Percentiles rank a stretch among this genome's conserved stretches.
phyloP scores from a whole-genome alignment of 1,140 invertebrate species.

The Cryptotermes secundus region DNA sequence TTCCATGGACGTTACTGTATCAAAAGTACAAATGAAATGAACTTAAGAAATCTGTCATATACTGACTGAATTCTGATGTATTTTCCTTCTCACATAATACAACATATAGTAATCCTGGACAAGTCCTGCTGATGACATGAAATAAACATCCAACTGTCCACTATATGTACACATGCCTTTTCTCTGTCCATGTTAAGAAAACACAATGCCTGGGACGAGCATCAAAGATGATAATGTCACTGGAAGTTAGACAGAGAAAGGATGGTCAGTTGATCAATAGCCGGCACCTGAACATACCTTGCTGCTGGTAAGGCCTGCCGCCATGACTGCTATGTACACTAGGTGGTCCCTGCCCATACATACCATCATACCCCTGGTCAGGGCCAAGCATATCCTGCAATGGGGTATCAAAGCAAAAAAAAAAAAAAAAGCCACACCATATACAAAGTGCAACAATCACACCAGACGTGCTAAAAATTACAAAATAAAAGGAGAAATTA shows the following conservation, averaged over 20 bases:
- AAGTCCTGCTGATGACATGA: too few relatives aligned
- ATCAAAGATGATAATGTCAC: neutral
- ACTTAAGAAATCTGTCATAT: too few relatives aligned
- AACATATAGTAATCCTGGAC: too few relatives aligned
- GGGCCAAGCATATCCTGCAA: conserved; percentile 87
- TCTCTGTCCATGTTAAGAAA: neutral
- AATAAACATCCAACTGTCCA: too few relatives aligned
- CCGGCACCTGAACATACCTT: conserved; percentile 63
- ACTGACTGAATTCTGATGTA: too few relatives aligned
- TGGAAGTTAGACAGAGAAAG: neutral
- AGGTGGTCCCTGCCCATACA: conserved; percentile 84
- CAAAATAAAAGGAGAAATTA: neutral
- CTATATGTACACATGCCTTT: too few relatives aligned
- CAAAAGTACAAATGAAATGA: too few relatives aligned
- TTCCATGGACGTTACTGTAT: too few relatives aligned
- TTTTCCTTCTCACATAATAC: too few relatives aligned
- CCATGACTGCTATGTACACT: conserved; percentile 76
- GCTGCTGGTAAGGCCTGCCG: conserved; percentile 72
- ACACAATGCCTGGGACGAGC: neutral
- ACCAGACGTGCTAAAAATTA: neutral
- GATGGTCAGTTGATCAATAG: neutral
- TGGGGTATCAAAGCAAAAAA: conserved; percentile 31
- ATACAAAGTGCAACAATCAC: conserved; percentile 25
- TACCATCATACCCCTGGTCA: conserved; percentile 88
- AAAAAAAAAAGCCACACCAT: conserved; percentile 24